Conservation (phyloP, 2,888 invertebrate genomes). For the Dolichopus griseipennis region DNA sequence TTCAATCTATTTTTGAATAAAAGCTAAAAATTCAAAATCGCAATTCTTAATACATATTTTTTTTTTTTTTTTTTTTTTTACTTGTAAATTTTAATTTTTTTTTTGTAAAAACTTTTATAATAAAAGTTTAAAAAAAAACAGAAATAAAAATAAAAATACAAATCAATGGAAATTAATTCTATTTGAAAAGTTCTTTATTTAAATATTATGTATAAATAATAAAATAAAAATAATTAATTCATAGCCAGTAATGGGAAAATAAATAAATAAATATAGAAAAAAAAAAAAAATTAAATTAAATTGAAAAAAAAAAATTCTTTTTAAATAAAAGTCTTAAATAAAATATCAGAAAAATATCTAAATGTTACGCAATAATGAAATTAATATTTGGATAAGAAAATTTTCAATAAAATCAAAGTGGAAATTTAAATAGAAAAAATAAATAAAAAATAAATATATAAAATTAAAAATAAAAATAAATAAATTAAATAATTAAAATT, state of each 20-base stretch:
- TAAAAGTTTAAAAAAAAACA: too few relatives aligned
- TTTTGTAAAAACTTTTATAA: too few relatives aligned
- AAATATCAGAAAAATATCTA: not conserved
- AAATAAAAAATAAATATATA: not conserved
- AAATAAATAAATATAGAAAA: not conserved
- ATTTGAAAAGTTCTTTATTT: too few relatives aligned
- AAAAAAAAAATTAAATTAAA: not conserved
- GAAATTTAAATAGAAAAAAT: not conserved
- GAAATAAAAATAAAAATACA: too few relatives aligned
- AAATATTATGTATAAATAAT: too few relatives aligned
- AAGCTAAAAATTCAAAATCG: not conserved
- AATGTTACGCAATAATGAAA: slow-evolving; percentile 3
- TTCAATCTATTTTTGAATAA: not conserved
- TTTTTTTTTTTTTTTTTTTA: not conserved
- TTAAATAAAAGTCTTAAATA: not conserved
- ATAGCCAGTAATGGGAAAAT: too few relatives aligned
- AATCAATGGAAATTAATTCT: too few relatives aligned
- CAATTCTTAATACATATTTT: too few relatives aligned
- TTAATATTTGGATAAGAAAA: slow-evolving; percentile 1
- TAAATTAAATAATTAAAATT: not conserved
- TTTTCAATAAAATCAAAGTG: slow-evolving; percentile 3
- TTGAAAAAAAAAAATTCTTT: too few relatives aligned
- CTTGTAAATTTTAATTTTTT: too few relatives aligned
- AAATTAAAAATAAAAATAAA: not conserved
- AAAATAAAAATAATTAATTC: too few relatives aligned